Percentiles rank a stretch among this genome's conserved stretches.
These are phyloP conservation scores for Lanius collurio DNA, from an alignment of 2,113 vertebrate genomes.

Conservation along the genomic window DNA sequence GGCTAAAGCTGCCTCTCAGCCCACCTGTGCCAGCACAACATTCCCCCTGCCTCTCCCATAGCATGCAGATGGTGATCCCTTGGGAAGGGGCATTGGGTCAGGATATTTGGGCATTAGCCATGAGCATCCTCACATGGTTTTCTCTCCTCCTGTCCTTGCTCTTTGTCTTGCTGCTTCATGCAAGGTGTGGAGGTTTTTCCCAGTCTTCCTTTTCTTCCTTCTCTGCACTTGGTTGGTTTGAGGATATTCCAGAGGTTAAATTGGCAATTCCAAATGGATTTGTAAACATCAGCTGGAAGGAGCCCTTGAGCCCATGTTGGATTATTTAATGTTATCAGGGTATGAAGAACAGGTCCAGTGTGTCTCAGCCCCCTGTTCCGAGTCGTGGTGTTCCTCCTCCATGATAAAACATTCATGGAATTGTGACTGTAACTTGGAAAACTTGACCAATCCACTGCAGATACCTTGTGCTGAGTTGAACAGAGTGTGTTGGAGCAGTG, in stretches of 20 bases:
- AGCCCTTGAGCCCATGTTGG: not conserved
- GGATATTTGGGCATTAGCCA: rapidly evolving
- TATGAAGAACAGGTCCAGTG: not conserved
- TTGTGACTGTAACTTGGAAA: not conserved
- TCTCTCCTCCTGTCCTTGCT: not conserved
- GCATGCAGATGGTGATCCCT: rapidly evolving
- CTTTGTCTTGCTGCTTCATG: not conserved
- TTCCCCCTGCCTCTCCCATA: not conserved
- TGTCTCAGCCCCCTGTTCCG: not conserved
- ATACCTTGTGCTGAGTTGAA: not conserved
- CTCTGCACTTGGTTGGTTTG: not conserved
- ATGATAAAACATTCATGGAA: not conserved
- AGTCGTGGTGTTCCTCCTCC: not conserved
- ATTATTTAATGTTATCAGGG: rapidly evolving
- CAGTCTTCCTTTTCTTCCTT: not conserved
- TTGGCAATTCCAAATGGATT: not conserved
- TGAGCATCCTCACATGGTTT: rapidly evolving
- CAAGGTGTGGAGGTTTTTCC: not conserved
- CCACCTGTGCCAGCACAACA: not conserved
- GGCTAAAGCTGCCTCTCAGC: not conserved
- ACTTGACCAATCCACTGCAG: not conserved
- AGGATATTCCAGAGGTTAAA: not conserved
- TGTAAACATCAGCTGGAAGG: not conserved
- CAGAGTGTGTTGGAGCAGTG: rapidly evolving
- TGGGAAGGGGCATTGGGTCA: rapidly evolving